Evolutionary conservation across 1,140 invertebrate genomes (phyloP).

Genomic region (Oryzaephilus surinamensis): DNA sequence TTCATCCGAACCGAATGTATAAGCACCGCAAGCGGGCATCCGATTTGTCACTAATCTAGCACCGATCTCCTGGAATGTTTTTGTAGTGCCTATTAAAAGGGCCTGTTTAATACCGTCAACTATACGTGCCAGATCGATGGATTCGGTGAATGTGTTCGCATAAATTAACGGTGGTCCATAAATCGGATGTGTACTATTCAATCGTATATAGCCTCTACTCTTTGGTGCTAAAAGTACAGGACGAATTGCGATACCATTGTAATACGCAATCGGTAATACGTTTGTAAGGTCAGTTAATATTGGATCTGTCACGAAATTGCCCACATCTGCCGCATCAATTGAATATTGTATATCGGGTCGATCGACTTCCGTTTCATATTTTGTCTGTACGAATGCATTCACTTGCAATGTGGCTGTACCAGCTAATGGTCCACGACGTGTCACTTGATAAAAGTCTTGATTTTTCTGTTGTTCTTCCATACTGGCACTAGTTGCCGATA

Average conservation of each 20-base stretch:
- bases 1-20: slow-evolving; percentile 34
- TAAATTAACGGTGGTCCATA: slow-evolving; percentile 49
- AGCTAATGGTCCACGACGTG: slow-evolving; percentile 18
- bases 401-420: slow-evolving; percentile 38
- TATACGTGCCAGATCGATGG: slow-evolving; percentile 29
- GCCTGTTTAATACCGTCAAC: slow-evolving; percentile 19
- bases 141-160: slow-evolving; percentile 48
- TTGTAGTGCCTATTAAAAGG: slow-evolving; percentile 35
- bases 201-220: slow-evolving; percentile 44
- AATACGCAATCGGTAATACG: slow-evolving; percentile 42
- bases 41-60: slow-evolving; percentile 31
- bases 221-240: slow-evolving; percentile 62
- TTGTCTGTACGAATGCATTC: slow-evolving; percentile 39
- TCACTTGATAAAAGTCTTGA: slow-evolving; percentile 11
- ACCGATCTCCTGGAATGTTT: slow-evolving; percentile 27
- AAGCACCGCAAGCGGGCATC: slow-evolving; percentile 36
- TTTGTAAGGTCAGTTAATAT: slow-evolving; percentile 38
- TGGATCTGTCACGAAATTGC: slow-evolving; percentile 16
- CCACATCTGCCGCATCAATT: slow-evolving; percentile 22
- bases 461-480: slow-evolving; percentile 24
- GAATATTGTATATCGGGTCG: slow-evolving; percentile 50
- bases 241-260: slow-evolving; percentile 44
- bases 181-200: slow-evolving; percentile 45
- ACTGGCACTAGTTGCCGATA: slow-evolving; percentile 37
- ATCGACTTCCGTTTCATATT: slow-evolving; percentile 31